Base-by-base conservation (phyloP, 1,140 invertebrate species). In the Drosophila erecta region DNA sequence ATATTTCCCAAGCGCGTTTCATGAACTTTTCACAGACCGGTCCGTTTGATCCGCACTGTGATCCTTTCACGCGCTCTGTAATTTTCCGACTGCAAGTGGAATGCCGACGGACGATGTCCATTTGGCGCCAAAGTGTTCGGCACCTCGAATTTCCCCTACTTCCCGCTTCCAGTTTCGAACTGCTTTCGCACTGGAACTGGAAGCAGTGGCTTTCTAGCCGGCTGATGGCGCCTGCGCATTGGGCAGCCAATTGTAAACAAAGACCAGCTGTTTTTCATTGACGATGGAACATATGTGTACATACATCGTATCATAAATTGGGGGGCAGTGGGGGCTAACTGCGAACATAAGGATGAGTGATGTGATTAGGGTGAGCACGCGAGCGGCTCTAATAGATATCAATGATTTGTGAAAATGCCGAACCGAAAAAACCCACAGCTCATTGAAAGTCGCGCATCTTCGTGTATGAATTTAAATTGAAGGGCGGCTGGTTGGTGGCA, bases 191-290 rank as follows among this genome's bases (percentile, higher is more conserved):
- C 40, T 80, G 76, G 79, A 77, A 81, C 55, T 57, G 76, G 62
- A 83, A 70, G 22, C 4, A 4, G 0, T 17, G 24, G 35, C 20
- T 15, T 74, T 74, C 53, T 56, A 74, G 75, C 81, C 81, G 81
- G 83, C 60, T 47, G 62, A 75, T 47, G 55, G 46, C 79, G 83
- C 78, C 49, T 81, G 81, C 83, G 81, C 11, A 0, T 11, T 17
- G 3, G 14, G 43, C 17, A 11, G 4, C 8, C 49, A 24, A 17
- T 44, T 30, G 74, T 86, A 87, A 86, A 86, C 81, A 86, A 81
- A 67, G 38, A 22, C 46, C 81, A 86, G 81, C 81, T 86, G 80
- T 40, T 33, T 50, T 81, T 73, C 66, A 86, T 81, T 85, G 72
- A 86, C 59, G 59, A 65, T 24, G 44, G 20, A 8, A 11, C 41